These are phyloP conservation scores for Glossosoma conforme DNA, from an alignment of 1,140 invertebrate genomes.

Conservation along the genomic window DNA sequence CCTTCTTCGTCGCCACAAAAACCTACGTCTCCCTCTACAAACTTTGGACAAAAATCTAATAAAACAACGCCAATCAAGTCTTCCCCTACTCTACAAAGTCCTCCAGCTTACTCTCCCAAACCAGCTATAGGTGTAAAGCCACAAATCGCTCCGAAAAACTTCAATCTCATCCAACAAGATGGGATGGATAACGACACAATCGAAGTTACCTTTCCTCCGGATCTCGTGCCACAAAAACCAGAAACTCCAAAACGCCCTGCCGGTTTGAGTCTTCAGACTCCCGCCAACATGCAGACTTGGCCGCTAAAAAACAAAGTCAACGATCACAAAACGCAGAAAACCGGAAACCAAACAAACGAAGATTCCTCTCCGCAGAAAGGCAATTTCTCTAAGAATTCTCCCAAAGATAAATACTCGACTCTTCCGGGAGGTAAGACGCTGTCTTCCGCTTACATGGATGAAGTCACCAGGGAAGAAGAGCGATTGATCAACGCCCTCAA, in stretches of 20 bases:
- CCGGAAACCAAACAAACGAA: neutral
- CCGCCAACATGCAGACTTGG: conserved; percentile 53
- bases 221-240: conserved; percentile 37
- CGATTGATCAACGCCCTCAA: conserved; percentile 71
- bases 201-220: conserved; percentile 47
- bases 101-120: conserved; percentile 35
- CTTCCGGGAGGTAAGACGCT: conserved; percentile 25
- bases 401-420: conserved; percentile 30
- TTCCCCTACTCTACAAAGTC: conserved; percentile 19
- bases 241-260: conserved; percentile 35
- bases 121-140: conserved; percentile 57
- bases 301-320: conserved; percentile 59
- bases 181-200: conserved; percentile 46
- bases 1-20: conserved; percentile 36
- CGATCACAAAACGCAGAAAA: conserved; percentile 31
- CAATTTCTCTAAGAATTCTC: conserved; percentile 21
- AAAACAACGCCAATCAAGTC: conserved; percentile 22
- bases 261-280: conserved; percentile 30
- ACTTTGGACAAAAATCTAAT: conserved; percentile 11
- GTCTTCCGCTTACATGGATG: conserved; percentile 49
- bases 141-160: conserved; percentile 49
- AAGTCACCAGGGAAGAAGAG: conserved; percentile 75
- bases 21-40: conserved; percentile 31
- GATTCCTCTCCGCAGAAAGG: conserved; percentile 12
- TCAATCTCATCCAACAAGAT: conserved; percentile 44